A percentile compares a stretch with the other conserved stretches of the same genome.
Evolutionary conservation across 2,888 invertebrate species (phyloP).

Genomic region (Lutraria lutraria): DNA sequence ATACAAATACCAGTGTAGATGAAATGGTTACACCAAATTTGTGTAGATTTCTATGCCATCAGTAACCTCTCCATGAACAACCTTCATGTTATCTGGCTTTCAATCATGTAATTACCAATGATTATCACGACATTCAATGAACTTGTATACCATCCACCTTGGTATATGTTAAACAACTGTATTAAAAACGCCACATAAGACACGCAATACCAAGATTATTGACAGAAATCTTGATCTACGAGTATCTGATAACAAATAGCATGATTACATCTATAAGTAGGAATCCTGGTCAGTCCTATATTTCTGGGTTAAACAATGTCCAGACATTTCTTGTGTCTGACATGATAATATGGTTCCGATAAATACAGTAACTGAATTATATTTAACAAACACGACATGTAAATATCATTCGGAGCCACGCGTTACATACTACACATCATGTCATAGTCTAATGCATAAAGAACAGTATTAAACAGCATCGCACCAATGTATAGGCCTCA

Average conservation of each 20-base stretch:
- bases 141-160: too few relatives aligned
- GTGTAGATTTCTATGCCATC: too few relatives aligned
- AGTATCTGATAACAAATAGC: background rate
- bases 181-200: background rate
- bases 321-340: background rate
- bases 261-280: background rate
- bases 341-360: background rate
- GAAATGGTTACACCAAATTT: too few relatives aligned
- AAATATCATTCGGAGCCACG: background rate
- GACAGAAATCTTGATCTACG: background rate
- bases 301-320: conserved; percentile 5
- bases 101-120: too few relatives aligned
- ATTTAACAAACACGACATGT: background rate
- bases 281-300: background rate
- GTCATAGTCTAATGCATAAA: background rate
- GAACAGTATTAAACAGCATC: background rate
- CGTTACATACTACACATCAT: background rate
- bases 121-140: too few relatives aligned
- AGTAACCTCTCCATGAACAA: too few relatives aligned
- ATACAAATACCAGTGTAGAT: too few relatives aligned
- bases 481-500: background rate
- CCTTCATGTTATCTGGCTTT: too few relatives aligned
- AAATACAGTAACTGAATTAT: background rate
- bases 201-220: background rate
- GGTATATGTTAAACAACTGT: too few relatives aligned